phyloP scores from a whole-genome alignment of 2,113 vertebrate genomes.

The Kryptolebias marmoratus region DNA sequence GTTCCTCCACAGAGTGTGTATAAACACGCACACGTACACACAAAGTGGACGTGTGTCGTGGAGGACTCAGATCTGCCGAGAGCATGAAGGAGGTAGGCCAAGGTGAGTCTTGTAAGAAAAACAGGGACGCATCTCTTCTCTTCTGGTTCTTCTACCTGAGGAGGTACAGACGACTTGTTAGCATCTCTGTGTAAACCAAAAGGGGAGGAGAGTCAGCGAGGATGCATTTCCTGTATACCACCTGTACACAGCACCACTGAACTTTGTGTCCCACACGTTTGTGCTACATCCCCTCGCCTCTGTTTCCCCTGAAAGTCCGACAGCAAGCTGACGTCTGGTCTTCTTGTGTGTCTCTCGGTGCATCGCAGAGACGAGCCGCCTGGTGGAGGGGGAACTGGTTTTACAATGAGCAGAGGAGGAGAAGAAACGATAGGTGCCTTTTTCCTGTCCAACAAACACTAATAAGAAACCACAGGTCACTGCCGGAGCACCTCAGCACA shows the following conservation, averaged over 20 bases:
- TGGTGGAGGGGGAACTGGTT: constrained; percentile 1
- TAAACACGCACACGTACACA: constrained; percentile 19
- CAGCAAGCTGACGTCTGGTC: constrained; percentile 64
- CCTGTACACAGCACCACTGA: constrained; percentile 55
- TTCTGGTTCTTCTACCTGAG: constrained; percentile 11
- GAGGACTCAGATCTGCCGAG: constrained; percentile 39
- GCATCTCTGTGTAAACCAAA: constrained; percentile 54
- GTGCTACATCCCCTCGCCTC: constrained; percentile 18
- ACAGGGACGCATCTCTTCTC: constrained; percentile 20
- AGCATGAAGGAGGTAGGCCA: constrained; percentile 19
- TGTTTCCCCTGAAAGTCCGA: constrained; percentile 10
- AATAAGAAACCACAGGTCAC: constrained; percentile 48
- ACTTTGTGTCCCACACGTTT: constrained; percentile 3
- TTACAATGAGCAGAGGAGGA: constrained; percentile 35
- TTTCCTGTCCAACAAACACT: constrained; percentile 37
- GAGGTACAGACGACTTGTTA: constrained; percentile 65
- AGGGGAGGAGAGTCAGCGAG: constrained; percentile 19
- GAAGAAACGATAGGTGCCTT: constrained; percentile 72
- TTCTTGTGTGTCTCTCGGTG: constrained; percentile 16
- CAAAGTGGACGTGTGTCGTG: constrained; percentile 17
- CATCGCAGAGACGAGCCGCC: not conserved
- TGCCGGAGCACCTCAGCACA: constrained; percentile 60
- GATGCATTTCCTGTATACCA: constrained; percentile 17
- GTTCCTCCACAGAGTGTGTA: constrained; percentile 46
- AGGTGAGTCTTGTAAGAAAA: constrained; percentile 14